Percentiles rank a stretch among this genome's conserved stretches.
Conservation (phyloP, 2,888 invertebrate genomes). For the Idaea straminata region DNA sequence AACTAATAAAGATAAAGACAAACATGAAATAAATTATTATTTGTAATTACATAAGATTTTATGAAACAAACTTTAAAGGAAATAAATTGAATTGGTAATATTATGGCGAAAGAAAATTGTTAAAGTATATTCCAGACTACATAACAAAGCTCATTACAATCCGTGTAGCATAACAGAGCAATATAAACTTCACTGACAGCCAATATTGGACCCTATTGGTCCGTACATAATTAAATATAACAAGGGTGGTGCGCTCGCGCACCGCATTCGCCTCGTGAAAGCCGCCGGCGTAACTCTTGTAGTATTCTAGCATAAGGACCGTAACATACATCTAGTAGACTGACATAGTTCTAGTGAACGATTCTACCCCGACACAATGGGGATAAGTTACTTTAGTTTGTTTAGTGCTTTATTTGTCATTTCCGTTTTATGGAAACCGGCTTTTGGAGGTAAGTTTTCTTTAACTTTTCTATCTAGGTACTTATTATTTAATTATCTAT, state of each 20-base stretch:
- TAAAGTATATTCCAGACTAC: too few species aligned
- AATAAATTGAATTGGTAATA: too few species aligned
- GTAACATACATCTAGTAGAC: slow-evolving; percentile 41
- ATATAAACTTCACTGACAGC: neutral
- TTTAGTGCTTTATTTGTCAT: slow-evolving; percentile 65
- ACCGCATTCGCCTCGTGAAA: slow-evolving; percentile 62
- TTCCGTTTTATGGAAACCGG: slow-evolving; percentile 72
- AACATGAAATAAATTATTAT: too few species aligned
- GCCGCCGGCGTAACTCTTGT: slow-evolving; percentile 50
- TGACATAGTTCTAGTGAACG: slow-evolving; percentile 52
- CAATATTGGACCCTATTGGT: neutral
- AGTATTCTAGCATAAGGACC: slow-evolving; percentile 58
- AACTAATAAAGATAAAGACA: too few species aligned
- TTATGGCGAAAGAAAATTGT: too few species aligned
- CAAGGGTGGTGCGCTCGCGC: slow-evolving; percentile 20
- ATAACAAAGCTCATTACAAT: neutral
- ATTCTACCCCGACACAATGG: slow-evolving; percentile 64
- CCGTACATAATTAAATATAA: slow-evolving; percentile 45
- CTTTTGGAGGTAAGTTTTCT: slow-evolving; percentile 55
- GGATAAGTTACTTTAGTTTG: slow-evolving; percentile 64
- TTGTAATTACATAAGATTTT: too few species aligned
- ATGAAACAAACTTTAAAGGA: too few species aligned
- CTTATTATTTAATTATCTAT: neutral
- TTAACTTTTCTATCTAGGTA: neutral
- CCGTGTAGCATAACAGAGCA: neutral